Evolutionary conservation across 2,797 vertebrate genomes (phyloP).

Genomic region (Bufotes viridis): DNA sequence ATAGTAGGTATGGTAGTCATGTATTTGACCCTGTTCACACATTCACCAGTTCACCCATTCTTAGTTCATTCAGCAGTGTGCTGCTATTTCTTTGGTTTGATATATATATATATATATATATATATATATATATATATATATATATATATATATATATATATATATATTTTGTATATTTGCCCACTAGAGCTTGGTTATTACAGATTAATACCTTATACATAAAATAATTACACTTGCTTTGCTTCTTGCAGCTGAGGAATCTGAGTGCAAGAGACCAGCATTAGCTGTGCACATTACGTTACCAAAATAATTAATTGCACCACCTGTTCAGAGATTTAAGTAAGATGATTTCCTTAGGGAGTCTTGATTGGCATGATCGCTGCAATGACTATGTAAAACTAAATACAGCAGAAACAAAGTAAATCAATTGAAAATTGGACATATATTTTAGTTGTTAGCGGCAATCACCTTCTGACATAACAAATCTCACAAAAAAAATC

Average conservation of each 20-base stretch:
- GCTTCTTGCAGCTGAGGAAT: neutral
- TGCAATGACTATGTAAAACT: neutral
- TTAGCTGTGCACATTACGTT: constrained; percentile 4
- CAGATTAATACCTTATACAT: constrained; percentile 1
- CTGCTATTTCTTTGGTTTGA: too few relatives aligned
- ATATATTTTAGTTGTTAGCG: neutral
- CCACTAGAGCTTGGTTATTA: neutral
- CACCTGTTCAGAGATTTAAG: neutral
- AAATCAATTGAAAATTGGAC: constrained; percentile 13
- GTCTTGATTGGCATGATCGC: neutral
- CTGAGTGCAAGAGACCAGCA: neutral
- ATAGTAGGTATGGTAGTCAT: too few relatives aligned
- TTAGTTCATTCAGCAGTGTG: too few relatives aligned
- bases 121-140: too few relatives aligned
- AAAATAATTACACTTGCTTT: constrained; percentile 10
- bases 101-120: too few relatives aligned
- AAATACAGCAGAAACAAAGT: constrained; percentile 5
- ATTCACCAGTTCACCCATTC: too few relatives aligned
- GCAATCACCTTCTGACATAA: neutral
- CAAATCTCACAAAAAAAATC: neutral
- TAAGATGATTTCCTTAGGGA: constrained; percentile 17
- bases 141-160: too few relatives aligned
- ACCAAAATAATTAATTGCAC: constrained; percentile 21
- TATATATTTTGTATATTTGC: neutral
- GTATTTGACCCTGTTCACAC: too few relatives aligned